Percentiles rank a stretch among this genome's conserved stretches.
Evolutionary conservation across 2,797 vertebrate genomes (phyloP).

Genomic region (Gobio occitaniae): DNA sequence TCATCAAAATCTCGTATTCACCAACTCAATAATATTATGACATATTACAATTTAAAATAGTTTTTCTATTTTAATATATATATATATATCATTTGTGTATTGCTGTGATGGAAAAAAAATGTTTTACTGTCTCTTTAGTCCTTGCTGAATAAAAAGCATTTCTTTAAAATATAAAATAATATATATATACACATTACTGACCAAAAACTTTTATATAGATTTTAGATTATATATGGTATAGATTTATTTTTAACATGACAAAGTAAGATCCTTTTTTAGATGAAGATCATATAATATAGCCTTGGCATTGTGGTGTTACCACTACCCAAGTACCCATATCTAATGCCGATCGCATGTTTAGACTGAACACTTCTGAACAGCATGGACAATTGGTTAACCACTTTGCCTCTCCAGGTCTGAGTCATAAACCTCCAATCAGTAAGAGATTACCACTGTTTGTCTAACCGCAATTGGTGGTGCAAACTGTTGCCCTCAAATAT

Average conservation of each 20-base stretch:
- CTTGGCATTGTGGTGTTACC: not conserved
- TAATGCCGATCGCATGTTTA: constrained; percentile 1
- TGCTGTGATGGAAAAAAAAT: no score
- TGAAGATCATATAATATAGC: not conserved
- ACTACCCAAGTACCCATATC: not conserved
- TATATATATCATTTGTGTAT: no score
- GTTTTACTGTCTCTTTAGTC: no score
- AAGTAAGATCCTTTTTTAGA: not conserved
- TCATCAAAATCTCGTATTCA: not conserved
- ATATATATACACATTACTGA: not conserved
- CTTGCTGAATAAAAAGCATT: no score
- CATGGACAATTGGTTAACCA: constrained; percentile 21
- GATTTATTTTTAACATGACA: not conserved
- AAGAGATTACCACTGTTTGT: constrained; percentile 30
- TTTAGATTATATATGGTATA: not conserved
- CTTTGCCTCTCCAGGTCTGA: not conserved
- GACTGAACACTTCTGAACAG: constrained; percentile 5
- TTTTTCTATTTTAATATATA: no score
- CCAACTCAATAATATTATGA: not conserved
- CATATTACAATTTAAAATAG: no score
- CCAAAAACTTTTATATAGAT: not conserved
- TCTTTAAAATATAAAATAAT: no score
- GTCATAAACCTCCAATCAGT: constrained; percentile 22
- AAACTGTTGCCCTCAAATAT: constrained; percentile 29
- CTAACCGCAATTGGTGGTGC: constrained; percentile 31